These are phyloP conservation scores for Himalopsyche tibetana DNA, from an alignment of 2,888 invertebrate species.

Conservation along the genomic window DNA sequence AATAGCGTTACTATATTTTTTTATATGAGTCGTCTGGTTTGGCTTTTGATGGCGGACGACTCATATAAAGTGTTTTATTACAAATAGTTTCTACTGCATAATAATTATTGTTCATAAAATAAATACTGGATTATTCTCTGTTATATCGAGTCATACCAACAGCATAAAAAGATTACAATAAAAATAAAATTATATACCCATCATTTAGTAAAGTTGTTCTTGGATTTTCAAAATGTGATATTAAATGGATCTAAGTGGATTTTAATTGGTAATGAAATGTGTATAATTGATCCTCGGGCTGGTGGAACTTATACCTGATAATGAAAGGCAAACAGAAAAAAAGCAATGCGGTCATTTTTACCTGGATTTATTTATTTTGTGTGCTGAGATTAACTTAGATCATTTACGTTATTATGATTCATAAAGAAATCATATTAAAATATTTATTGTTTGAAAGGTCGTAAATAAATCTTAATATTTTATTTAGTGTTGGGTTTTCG, in stretches of 20 bases:
- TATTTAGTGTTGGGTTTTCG: too few relatives aligned
- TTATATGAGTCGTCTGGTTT: too few relatives aligned
- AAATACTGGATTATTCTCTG: neutral
- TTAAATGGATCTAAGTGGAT: slow-evolving; percentile 64
- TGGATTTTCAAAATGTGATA: slow-evolving; percentile 59
- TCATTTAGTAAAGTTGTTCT: slow-evolving; percentile 59
- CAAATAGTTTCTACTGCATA: neutral
- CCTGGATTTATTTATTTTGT: slow-evolving; percentile 45
- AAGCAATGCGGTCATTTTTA: slow-evolving; percentile 42
- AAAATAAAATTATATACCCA: slow-evolving; percentile 36
- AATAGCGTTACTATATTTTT: too few relatives aligned
- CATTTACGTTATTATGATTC: too few relatives aligned
- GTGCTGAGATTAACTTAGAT: neutral
- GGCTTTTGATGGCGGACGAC: too few relatives aligned
- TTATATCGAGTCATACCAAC: neutral
- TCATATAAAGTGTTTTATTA: neutral
- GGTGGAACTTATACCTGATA: slow-evolving; percentile 59
- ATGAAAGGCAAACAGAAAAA: slow-evolving; percentile 57
- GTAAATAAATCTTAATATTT: too few relatives aligned
- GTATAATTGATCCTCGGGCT: slow-evolving; percentile 63
- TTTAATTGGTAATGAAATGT: slow-evolving; percentile 66
- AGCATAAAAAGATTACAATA: neutral
- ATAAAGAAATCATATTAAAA: too few relatives aligned
- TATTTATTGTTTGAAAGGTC: too few relatives aligned
- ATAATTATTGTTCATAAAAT: neutral